These are phyloP conservation scores for Gobiocypris rarus DNA, from an alignment of 2,113 vertebrate species.

Conservation along the genomic window DNA sequence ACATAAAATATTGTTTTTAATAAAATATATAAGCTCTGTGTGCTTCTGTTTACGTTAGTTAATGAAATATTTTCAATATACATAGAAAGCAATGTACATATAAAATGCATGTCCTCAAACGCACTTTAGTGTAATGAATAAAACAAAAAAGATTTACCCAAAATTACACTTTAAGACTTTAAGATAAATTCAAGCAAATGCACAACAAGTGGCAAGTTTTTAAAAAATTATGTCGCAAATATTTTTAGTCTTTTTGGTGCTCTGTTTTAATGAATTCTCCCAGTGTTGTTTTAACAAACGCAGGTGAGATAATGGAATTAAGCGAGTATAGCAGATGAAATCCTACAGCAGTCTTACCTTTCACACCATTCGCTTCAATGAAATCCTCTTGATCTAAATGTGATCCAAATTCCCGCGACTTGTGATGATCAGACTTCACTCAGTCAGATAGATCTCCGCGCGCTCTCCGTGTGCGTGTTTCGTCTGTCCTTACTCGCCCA, in stretches of 20 bases:
- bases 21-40: not conserved
- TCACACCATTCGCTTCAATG: constrained; percentile 33
- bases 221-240: not conserved
- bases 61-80: not conserved
- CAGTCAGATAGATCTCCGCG: not conserved
- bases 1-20: not conserved
- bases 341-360: constrained; percentile 35
- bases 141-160: not conserved
- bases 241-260: not conserved
- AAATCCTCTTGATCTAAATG: constrained; percentile 42
- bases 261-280: not conserved
- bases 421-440: constrained; percentile 5
- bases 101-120: not conserved
- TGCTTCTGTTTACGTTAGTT: not conserved
- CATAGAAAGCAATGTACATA: not conserved
- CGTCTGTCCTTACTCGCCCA: constrained; percentile 37
- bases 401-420: constrained; percentile 3
- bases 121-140: not conserved
- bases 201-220: not conserved
- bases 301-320: not conserved
- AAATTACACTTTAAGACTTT: not conserved
- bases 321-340: not conserved
- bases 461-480: constrained; percentile 41
- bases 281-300: not conserved
- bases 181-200: not conserved